phyloP scores from a whole-genome alignment of 2,797 vertebrate species.

The Catamblyrhynchus diadema region DNA sequence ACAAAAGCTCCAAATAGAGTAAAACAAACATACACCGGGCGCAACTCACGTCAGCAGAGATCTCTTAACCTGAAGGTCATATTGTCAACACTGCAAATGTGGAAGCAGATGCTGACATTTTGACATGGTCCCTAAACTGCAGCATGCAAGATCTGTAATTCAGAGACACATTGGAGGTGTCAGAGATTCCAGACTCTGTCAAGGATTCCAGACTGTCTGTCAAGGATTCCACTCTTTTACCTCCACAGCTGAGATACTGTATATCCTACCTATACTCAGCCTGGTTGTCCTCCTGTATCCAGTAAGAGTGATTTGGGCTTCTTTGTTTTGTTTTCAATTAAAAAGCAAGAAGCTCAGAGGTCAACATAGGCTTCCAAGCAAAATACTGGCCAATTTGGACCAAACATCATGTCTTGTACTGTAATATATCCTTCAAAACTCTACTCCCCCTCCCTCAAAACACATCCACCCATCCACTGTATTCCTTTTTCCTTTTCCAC shows the following conservation, averaged over 20 bases:
- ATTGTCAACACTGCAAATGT: not conserved
- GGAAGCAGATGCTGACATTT: conserved; percentile 22
- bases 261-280: not conserved
- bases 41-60: not conserved
- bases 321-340: not conserved
- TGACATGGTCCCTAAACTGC: not conserved
- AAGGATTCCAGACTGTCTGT: not conserved
- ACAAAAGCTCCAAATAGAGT: not conserved
- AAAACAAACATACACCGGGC: not conserved
- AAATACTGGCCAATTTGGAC: not conserved
- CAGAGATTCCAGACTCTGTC: not conserved
- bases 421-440: not conserved
- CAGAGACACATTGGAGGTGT: not conserved
- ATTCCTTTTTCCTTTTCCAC: not conserved
- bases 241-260: not conserved
- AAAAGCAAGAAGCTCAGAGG: not conserved
- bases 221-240: not conserved
- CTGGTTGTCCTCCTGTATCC: not conserved
- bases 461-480: not conserved
- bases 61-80: conserved; percentile 35
- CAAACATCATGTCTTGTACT: not conserved
- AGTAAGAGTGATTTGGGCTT: not conserved
- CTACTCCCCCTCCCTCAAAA: not conserved
- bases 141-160: not conserved
- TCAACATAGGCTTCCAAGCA: not conserved